Evolutionary conservation across 2,888 invertebrate genomes (phyloP), one percentile per base, ranked within the genome.

Genomic region (Uropetala carovei): DNA sequence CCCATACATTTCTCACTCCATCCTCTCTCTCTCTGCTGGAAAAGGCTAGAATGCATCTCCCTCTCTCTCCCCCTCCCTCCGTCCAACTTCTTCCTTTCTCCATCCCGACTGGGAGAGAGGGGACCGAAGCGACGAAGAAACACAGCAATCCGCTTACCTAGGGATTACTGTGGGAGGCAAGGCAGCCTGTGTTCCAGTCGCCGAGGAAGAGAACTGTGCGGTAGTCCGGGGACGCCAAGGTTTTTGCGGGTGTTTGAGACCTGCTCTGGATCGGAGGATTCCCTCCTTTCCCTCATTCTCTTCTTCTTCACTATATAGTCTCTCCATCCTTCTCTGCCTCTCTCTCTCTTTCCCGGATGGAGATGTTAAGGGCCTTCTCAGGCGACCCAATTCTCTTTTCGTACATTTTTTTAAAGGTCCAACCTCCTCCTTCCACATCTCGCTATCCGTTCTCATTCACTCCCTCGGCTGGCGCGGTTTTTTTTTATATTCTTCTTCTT

Each of bases 131-230:
- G 89, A n/a, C 64, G n/a, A 89, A 89, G 89, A 89, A 89, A 89
- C 89, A 89, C 89, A 89, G 64, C 89, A 89, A 89, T 89, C 89
- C 89, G 89, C 89, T 89, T 89, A 89, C 89, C 68, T 89, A 43
- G 64, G 89, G 89, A 89, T 89, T 89, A 89, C 89, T n/a, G 43
- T 60, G 43, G 60, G 43, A n/a, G 89, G 89, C 30, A 59, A 82
- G 83, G 57, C 30, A 83, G 56, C 43, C 22, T 56, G 56, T 13
- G 11, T 27, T 27, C 30, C 30, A 30, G 82, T 30, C 30, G 16
- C 43, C 43, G 43, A 43, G 43, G 43, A 43, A 43, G 43, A 43
- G 43, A 43, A 43, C 43, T 30, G 83, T 83, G 83, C n/a, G 83
- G 83, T 83, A 43, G 43, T 18, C 57, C n/a, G 83, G 83, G 57